phyloP scores from a whole-genome alignment of 2,888 invertebrate genomes.

The Pseudococcus viburni region DNA sequence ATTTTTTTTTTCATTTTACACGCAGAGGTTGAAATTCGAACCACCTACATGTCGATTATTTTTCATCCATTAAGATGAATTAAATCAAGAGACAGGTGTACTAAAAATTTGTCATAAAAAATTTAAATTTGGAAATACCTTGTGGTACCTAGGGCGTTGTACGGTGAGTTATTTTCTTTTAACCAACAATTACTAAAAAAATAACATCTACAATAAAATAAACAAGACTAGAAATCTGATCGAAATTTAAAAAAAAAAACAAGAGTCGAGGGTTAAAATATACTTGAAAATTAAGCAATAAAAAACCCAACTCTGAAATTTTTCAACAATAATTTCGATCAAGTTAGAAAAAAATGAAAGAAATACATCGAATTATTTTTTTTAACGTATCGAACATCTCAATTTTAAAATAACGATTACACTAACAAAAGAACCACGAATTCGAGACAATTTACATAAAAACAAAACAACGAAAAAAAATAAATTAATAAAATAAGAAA shows the following conservation, averaged over 20 bases:
- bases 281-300: neutral
- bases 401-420: neutral
- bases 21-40: neutral
- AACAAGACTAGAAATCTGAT: slow-evolving; percentile 33
- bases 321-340: neutral
- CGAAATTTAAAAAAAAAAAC: neutral
- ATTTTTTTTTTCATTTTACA: slow-evolving; percentile 19
- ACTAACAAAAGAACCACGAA: neutral
- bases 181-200: neutral
- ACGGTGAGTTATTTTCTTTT: neutral
- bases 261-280: neutral
- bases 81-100: neutral
- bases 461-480: slow-evolving; percentile 30
- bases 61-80: neutral
- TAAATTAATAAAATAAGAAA: slow-evolving; percentile 19
- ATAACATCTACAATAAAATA: neutral
- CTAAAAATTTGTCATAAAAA: too few species aligned
- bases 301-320: neutral
- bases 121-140: too few species aligned
- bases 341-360: neutral
- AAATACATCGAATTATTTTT: neutral
- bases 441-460: neutral
- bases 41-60: neutral
- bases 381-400: neutral
- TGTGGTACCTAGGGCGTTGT: neutral